phyloP scores from a whole-genome alignment of 2,113 vertebrate species.

The Smithornis capensis region DNA sequence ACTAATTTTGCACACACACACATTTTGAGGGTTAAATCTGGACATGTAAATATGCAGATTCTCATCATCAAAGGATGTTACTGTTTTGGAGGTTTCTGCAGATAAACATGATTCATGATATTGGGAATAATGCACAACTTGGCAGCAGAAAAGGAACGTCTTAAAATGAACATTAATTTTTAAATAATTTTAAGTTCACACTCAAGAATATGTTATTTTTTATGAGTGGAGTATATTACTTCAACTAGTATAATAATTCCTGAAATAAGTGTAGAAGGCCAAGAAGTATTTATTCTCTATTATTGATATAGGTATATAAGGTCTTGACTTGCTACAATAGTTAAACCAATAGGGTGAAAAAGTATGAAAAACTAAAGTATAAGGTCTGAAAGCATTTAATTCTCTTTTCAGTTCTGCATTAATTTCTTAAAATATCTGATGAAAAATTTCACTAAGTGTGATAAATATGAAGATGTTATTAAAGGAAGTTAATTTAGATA shows the following conservation, averaged over 20 bases:
- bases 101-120: background rate
- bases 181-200: background rate
- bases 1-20: background rate
- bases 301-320: background rate
- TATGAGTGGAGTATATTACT: background rate
- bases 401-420: background rate
- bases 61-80: background rate
- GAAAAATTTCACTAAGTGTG: background rate
- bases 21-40: background rate
- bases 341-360: background rate
- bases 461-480: background rate
- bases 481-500: background rate
- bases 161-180: background rate
- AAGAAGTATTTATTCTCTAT: background rate
- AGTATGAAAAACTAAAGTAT: background rate
- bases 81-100: background rate
- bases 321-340: background rate
- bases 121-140: background rate
- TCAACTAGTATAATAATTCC: background rate
- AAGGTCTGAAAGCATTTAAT: background rate
- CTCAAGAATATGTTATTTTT: background rate
- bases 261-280: background rate
- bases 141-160: background rate
- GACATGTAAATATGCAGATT: background rate
- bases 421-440: background rate